Evolutionary conservation across 1,140 invertebrate genomes (phyloP), one percentile per base, ranked within the genome.

Genomic region (Drosophila elegans): DNA sequence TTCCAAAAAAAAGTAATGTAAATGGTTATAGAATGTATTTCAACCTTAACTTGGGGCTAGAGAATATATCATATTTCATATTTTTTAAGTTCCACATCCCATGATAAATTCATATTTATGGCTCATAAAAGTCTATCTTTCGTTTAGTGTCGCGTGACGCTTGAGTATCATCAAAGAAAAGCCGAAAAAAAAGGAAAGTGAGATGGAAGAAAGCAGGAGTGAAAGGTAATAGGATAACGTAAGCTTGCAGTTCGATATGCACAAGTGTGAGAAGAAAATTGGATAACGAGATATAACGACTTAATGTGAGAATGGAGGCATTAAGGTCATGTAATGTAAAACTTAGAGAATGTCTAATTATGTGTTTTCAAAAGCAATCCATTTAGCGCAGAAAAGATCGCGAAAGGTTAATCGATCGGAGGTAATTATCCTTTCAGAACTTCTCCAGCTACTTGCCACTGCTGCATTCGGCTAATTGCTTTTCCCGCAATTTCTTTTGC

Each of bases 351-450:
- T 36, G 7, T 16, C 16, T 11, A 32, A 38, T 61, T 29, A 32
- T 5, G 5, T 10, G 54, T 10, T 52, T 51, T n/a, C 7, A 67
- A 67, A 67, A 67, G 61, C 38, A 66, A 67, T 67, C 45, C 38
- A 67, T 38, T 44, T 46, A 44, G 51, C 11, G 32, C 5, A 12
- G 6, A 38, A 69, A 13, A 32, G 67, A 71, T 69, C 67, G 51
- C 49, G n/a, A 48, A 71, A 71, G 68, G 66, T 72, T 71, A 71
- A 72, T 72, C 54, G 68, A 72, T 72, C 67, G 38, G 7, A 16
- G 67, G 52, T 71, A 72, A 72, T 72, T 72, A 71, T 69, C 27
- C 52, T 41, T 71, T 36, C 7, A 34, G 11, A 71, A 71, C 16
- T 71, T 71, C 48, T 46, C 9, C 36, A 51, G 2, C 51, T 32